phyloP scores from a whole-genome alignment of 2,113 vertebrate species.

The Laticauda colubrina region DNA sequence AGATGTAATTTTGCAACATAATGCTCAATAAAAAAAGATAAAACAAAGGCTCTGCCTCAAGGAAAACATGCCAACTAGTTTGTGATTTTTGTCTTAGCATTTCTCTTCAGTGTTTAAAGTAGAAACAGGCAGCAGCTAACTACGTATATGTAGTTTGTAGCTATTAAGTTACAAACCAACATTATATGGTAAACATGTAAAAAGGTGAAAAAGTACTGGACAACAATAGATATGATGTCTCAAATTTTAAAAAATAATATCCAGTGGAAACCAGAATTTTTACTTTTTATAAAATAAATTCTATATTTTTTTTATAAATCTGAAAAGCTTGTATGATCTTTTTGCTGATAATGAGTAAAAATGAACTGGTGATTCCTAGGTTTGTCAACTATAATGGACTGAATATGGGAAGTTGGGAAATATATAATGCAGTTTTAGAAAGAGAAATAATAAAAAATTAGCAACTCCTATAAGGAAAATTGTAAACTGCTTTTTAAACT shows the following conservation, averaged over 20 bases:
- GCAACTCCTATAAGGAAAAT: not conserved
- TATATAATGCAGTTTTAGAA: not conserved
- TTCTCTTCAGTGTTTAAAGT: not conserved
- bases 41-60: not conserved
- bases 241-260: not conserved
- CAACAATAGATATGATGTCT: not conserved
- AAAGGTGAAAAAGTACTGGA: not conserved
- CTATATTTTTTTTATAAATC: not conserved
- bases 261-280: not conserved
- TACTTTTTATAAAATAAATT: not conserved
- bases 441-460: not conserved
- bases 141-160: not conserved
- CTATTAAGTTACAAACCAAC: not conserved
- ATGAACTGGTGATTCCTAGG: not conserved
- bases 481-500: not conserved
- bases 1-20: not conserved
- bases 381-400: not conserved
- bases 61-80: not conserved
- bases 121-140: not conserved
- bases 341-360: not conserved
- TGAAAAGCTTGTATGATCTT: not conserved
- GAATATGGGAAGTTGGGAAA: not conserved
- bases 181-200: not conserved
- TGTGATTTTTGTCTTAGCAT: not conserved
- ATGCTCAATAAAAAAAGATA: not conserved